A percentile compares a stretch with the other conserved stretches of the same genome.
Evolutionary conservation across 2,113 vertebrate genomes (phyloP).

Genomic region (Ranitomeya variabilis): DNA sequence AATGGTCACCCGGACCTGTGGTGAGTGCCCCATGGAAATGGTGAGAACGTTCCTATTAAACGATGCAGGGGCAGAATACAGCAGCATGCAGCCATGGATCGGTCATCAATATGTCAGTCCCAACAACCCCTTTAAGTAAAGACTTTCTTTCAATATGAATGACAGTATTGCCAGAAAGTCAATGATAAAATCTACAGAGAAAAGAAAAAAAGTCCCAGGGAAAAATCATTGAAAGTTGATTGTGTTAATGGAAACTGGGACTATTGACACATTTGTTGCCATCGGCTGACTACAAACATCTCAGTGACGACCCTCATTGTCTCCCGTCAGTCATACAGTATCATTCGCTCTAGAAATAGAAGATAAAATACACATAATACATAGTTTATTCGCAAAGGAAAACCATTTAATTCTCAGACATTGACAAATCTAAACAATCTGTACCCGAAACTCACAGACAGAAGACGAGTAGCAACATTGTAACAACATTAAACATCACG

Average conservation of each 20-base stretch:
- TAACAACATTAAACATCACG: background rate
- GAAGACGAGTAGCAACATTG: background rate
- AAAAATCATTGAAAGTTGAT: constrained; percentile 1
- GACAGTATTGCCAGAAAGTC: background rate
- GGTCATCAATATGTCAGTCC: too few species aligned
- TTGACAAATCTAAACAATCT: background rate
- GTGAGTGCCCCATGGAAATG: too few species aligned
- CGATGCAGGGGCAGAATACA: too few species aligned
- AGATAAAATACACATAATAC: background rate
- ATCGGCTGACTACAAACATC: background rate
- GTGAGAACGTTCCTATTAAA: too few species aligned
- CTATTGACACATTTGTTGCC: background rate
- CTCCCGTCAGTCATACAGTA: background rate
- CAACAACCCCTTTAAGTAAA: background rate
- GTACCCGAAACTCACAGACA: background rate
- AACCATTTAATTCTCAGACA: constrained; percentile 4
- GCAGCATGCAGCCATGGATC: background rate
- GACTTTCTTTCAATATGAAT: background rate
- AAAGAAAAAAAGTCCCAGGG: background rate
- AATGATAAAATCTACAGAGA: background rate
- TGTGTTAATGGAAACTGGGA: background rate
- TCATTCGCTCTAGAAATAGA: too few species aligned
- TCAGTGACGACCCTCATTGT: background rate
- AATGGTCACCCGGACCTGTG: too few species aligned
- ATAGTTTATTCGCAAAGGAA: background rate